Evolutionary conservation across 2,113 vertebrate genomes (phyloP), one percentile per base, ranked within the genome.

Genomic region (Ciconia boyciana): DNA sequence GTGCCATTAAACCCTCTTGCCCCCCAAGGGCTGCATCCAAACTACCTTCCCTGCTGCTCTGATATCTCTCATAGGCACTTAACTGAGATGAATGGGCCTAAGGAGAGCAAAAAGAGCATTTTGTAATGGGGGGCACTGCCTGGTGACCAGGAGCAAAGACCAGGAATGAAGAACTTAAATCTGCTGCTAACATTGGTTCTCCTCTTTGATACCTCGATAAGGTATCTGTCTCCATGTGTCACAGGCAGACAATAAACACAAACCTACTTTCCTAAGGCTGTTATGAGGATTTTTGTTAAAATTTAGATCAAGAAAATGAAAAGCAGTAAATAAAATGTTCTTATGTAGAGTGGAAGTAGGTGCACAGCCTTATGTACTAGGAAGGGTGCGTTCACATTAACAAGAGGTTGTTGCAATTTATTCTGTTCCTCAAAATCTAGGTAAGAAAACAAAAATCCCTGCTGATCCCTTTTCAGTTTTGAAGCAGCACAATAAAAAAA

Each of bases 401-500:
- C 11, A 72, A 86, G 5, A 25, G 32, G 28, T 51, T n/a, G 43
- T 32, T 91, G 66, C 48, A 64, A 55, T 93, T 90, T 77, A 89
- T 78, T 87, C 43, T 41, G 5, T 77, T 91, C 58, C 41, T 83
- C 75, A 77, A 83, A 86, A 80, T 34, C 39, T 46, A 62, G 14
- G 48, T 77, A 80, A 80, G 68, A 88, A 80, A 96, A 58, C 31
- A 87, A 79, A 95, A 85, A 86, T 58, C 55, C 85, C 82, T 32
- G 51, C 71, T 81, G 75, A 74, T 90, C n/a, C 21, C 60, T 66
- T 90, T 80, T 80, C 82, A 60, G 32, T 86, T 96, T 88, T 94
- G 88, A 93, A 95, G 68, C 58, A 88, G 75, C 83, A 81, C 6
- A 3, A 95, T 83, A 60, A 82, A 89, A 87, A 97, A 96, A 60